Evolutionary conservation across 2,888 invertebrate genomes (phyloP).

Genomic region (Onthophagus sagittarius): DNA sequence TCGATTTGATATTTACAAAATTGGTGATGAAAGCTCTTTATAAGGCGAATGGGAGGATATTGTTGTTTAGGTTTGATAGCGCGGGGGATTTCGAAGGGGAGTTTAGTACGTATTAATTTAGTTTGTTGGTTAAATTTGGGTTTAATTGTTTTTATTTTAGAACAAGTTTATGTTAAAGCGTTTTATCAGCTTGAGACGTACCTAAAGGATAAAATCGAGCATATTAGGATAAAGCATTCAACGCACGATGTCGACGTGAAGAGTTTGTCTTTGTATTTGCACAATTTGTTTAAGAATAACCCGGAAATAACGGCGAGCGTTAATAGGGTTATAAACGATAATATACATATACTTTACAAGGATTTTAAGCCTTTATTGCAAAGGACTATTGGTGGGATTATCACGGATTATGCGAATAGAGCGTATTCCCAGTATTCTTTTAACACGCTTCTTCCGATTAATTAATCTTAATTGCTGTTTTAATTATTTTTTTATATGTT

Average conservation of each 20-base stretch:
- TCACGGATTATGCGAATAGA: conserved; percentile 28
- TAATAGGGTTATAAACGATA: conserved; percentile 44
- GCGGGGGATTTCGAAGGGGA: conserved; percentile 27
- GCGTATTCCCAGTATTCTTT: conserved; percentile 33
- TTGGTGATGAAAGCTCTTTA: conserved; percentile 36
- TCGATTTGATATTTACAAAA: conserved; percentile 19
- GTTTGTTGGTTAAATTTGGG: neutral
- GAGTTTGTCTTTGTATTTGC: conserved; percentile 30
- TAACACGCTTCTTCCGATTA: conserved; percentile 33
- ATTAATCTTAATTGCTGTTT: neutral
- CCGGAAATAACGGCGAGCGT: conserved; percentile 35
- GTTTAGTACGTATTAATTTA: conserved; percentile 27
- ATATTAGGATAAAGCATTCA: conserved; percentile 22
- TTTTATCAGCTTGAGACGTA: neutral
- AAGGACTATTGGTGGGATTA: conserved; percentile 31
- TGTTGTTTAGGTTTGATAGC: conserved; percentile 33
- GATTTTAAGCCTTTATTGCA: conserved; percentile 43
- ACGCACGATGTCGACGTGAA: conserved; percentile 27
- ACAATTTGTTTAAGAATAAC: conserved; percentile 35
- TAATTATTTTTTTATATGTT: too few species aligned
- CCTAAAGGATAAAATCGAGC: neutral
- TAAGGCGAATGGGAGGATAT: conserved; percentile 37
- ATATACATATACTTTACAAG: conserved; percentile 41
- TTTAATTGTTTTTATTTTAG: neutral
- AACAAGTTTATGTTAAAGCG: conserved; percentile 7